Base-by-base conservation (phyloP, 2,113 vertebrate species). In the Elanoides forficatus region DNA sequence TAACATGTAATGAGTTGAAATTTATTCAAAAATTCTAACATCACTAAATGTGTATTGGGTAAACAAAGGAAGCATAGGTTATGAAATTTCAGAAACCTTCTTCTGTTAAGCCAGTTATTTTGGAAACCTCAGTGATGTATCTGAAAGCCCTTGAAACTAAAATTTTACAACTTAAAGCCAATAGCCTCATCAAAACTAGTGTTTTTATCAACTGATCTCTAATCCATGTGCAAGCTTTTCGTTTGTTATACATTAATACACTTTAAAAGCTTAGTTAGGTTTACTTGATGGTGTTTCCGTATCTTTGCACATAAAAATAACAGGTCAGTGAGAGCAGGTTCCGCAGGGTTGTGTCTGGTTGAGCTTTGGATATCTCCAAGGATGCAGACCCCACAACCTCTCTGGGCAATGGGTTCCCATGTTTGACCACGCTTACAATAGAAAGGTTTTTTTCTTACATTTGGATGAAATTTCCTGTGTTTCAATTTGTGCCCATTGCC, bases 381-480 rank as follows among this genome's bases (percentile, higher is more conserved):
- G 56, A 17, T 14, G 8, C 34, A 81, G 48, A 58, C 3, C 7
- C 12, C 8, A 15, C 13, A 52, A 1, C 3, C 21, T 50, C 26
- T 58, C 8, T 52, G 15, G 22, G 45, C 50, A 86, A 2, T 0
- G 0, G 4, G 9, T 74, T 91, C 40, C 21, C 10, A 8, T 30
- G 17, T 91, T 82, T 79, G 43, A 59, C 40, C 25, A 34, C 7
- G 5, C 21, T 81, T n/a, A 40, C 2, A 65, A 15, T 42, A 55
- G 18, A 83, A 59, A 48, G 7, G 2, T 1, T 3, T 34, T 73
- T 73, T 80, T 5, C 26, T 43, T 43, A 36, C 5, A 3, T 63
- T 52, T 48, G 16, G 66, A 20, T 71, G 50, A 62, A 60, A 38
- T 66, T 56, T 34, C 36, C n/a, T 6, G 0, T 59, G 13, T 63